Conservation (phyloP, 35 echinoderm and acorn worm genomes). For the Lytechinus pictus region DNA sequence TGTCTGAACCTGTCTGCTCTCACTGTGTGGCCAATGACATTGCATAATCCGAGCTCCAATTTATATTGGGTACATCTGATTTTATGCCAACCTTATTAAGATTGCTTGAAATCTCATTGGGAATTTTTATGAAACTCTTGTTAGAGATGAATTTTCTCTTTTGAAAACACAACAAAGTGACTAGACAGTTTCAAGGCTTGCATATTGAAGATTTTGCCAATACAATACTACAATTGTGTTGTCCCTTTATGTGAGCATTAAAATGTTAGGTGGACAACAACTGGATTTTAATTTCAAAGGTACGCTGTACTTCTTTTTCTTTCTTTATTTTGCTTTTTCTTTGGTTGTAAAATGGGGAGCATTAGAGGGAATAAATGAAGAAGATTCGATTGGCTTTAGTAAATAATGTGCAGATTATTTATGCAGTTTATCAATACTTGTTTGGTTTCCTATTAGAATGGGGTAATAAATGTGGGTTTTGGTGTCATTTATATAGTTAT, state of each 20-base stretch:
- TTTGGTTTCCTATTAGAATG: background rate
- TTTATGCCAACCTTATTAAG: background rate
- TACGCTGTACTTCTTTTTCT: background rate
- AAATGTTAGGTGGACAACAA: background rate
- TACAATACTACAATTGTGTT: background rate
- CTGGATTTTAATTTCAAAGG: background rate
- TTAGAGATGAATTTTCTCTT: background rate
- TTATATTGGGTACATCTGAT: background rate
- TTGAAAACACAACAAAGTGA: background rate
- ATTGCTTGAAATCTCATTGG: slow-evolving; percentile 13
- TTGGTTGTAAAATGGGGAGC: background rate
- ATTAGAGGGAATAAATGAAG: background rate
- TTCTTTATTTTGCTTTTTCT: too few species aligned
- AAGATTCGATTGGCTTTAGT: background rate
- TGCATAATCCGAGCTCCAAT: background rate
- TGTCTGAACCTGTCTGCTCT: background rate
- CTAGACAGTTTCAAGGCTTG: background rate
- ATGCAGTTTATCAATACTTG: background rate
- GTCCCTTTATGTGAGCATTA: background rate
- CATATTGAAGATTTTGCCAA: background rate
- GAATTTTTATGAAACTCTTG: background rate
- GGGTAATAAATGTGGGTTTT: background rate
- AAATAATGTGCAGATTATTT: background rate
- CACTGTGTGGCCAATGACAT: background rate
- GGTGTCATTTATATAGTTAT: background rate